Base-by-base conservation (phyloP, 2,797 vertebrate species). In the Luscinia luscinia region DNA sequence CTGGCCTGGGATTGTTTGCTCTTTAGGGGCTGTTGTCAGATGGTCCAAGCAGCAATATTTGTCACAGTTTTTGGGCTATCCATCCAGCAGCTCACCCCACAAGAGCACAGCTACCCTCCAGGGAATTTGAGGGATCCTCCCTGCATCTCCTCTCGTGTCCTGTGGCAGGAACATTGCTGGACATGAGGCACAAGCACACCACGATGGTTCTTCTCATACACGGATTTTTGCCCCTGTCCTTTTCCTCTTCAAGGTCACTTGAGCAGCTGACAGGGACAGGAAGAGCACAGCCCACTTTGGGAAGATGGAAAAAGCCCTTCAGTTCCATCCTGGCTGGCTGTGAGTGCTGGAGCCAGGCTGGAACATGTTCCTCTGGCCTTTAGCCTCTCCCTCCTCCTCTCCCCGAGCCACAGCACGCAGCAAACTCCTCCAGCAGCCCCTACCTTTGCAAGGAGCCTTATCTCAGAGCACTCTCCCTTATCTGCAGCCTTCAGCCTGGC, bases 381-480 rank as follows among this genome's bases (percentile, higher is more conserved):
- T 80, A 49, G 30, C 70, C 84, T 85, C 34, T 88, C 70, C 32
- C 36, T 85, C 55, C 80, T 74, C 62, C 67, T 3, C 30, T 82
- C 73, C 73, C 74, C 0, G 5, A 66, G 45, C 57, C 57, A 66
- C 73, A 89, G 74, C 66, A 54, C 1, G 5, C 6, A 0, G 6
- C 46, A 61, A 78, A 52, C 78, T 90, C 63, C 74, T 94, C 21
- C 63, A 87, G 70, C 72, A 91, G 91, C 81, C 69, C 46, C 38
- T 52, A 57, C 61, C 84, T 94, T 78, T 95, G 91, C 93, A 95
- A 93, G 46, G 63, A 84, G 58, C 77, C 51, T 89, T 96, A 96
- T 96, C 93, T 1, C 57, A 51, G 84, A 94, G 61, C 86, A 67
- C 92, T 94, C 36, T 59, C 18, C 83, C 83, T 95, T 96, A 95